phyloP scores from a whole-genome alignment of 2,888 invertebrate genomes.

The Nephrotoma appendiculata region DNA sequence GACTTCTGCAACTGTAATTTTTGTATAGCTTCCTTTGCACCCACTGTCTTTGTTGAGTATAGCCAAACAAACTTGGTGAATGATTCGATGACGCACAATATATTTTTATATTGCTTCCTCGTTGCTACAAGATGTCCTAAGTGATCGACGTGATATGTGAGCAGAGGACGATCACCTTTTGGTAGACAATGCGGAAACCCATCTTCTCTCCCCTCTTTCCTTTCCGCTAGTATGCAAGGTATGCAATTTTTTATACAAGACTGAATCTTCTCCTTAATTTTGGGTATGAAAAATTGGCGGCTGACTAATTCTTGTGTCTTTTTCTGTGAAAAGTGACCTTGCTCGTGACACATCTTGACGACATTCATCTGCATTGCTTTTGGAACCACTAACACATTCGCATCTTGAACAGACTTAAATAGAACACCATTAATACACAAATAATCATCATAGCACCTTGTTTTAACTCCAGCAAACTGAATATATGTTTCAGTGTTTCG shows the following conservation, averaged over 20 bases:
- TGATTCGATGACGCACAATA: slow-evolving; percentile 6
- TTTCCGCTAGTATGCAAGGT: slow-evolving; percentile 4
- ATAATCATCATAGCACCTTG: no score
- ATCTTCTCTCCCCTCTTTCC: slow-evolving; percentile 19
- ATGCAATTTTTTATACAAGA: neutral
- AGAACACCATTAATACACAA: slow-evolving; percentile 15
- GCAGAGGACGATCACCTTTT: slow-evolving; percentile 20
- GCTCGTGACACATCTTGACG: slow-evolving; percentile 19
- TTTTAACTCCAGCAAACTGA: no score
- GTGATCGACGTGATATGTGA: slow-evolving; percentile 11
- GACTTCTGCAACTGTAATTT: slow-evolving; percentile 18
- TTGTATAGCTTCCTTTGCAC: slow-evolving; percentile 17
- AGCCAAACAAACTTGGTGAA: neutral
- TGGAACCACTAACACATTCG: slow-evolving; percentile 17
- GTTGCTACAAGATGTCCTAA: slow-evolving; percentile 19
- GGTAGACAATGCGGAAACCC: slow-evolving; percentile 19
- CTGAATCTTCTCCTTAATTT: neutral
- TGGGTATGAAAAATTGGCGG: slow-evolving; percentile 17
- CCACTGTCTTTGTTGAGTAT: slow-evolving; percentile 12
- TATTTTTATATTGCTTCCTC: slow-evolving; percentile 15
- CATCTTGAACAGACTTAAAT: slow-evolving; percentile 13
- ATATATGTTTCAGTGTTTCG: no score
- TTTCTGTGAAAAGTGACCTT: slow-evolving; percentile 21
- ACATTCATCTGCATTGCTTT: slow-evolving; percentile 20
- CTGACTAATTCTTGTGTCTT: slow-evolving; percentile 17